Evolutionary conservation across 2,113 vertebrate species (phyloP).

Genomic region (Typhlomys cinereus): DNA sequence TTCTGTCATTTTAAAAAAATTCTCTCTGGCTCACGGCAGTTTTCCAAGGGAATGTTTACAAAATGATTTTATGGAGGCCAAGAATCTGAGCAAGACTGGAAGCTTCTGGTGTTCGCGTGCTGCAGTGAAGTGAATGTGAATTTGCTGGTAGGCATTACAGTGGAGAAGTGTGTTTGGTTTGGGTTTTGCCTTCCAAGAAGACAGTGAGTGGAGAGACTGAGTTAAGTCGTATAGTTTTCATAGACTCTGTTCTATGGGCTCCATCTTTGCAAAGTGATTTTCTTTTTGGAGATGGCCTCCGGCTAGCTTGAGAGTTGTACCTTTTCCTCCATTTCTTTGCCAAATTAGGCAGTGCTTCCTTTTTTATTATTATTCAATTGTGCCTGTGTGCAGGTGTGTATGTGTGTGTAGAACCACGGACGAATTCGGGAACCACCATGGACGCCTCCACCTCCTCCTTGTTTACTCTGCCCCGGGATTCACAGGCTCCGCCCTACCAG

Average conservation of each 20-base stretch:
- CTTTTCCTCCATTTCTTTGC: not conserved
- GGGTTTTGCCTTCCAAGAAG: constrained; percentile 42
- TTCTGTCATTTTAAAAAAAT: not conserved
- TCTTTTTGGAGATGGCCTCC: not conserved
- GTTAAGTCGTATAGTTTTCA: not conserved
- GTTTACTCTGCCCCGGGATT: too few species aligned
- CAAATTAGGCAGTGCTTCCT: not conserved
- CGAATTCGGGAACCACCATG: too few species aligned
- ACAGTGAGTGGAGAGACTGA: constrained; percentile 38
- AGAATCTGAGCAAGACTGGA: not conserved
- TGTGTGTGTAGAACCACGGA: too few species aligned
- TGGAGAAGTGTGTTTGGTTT: constrained; percentile 17
- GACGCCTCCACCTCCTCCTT: too few species aligned
- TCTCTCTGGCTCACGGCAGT: not conserved
- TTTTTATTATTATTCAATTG: too few species aligned
- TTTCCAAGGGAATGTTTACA: constrained; percentile 39
- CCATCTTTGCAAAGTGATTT: constrained; percentile 41
- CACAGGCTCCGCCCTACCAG: too few species aligned
- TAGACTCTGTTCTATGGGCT: not conserved
- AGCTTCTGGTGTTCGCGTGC: not conserved
- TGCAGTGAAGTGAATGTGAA: constrained; percentile 28
- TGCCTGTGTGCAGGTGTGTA: too few species aligned
- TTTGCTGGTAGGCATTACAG: constrained; percentile 39
- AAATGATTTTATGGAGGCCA: constrained; percentile 6
- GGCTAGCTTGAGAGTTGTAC: not conserved